Evolutionary conservation across 1,140 invertebrate species (phyloP).

Genomic region (Helicoverpa armigera): DNA sequence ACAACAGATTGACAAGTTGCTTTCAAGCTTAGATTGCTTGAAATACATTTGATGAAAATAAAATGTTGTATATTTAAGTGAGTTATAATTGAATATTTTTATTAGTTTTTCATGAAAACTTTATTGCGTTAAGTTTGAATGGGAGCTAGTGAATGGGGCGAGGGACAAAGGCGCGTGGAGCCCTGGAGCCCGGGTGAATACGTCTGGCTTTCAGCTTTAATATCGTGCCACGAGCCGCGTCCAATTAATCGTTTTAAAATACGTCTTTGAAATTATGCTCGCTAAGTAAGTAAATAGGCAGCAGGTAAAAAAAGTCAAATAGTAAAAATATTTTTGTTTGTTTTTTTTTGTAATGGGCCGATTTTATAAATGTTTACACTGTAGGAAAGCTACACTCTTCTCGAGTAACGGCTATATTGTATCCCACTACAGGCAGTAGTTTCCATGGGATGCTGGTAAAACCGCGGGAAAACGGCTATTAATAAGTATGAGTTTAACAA

Average conservation of each 20-base stretch:
- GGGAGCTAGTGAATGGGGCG: constrained; percentile 9
- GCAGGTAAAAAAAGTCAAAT: background rate
- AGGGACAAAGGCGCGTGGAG: constrained; percentile 8
- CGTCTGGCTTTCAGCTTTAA: constrained; percentile 5
- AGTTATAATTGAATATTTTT: constrained; percentile 9
- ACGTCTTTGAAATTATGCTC: background rate
- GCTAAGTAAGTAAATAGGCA: background rate
- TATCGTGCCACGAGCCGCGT: constrained; percentile 8
- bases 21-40: too few relatives aligned
- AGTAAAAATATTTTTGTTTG: too few relatives aligned
- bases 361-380: too few relatives aligned
- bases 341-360: too few relatives aligned
- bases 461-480: background rate
- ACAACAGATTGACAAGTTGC: too few relatives aligned
- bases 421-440: too few relatives aligned
- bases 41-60: too few relatives aligned
- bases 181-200: background rate
- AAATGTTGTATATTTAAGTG: too few relatives aligned
- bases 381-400: too few relatives aligned
- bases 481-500: background rate
- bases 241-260: constrained; percentile 9
- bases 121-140: constrained; percentile 30
- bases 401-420: too few relatives aligned
- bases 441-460: too few relatives aligned
- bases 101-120: constrained; percentile 9